phyloP scores from a whole-genome alignment of 2,113 vertebrate species.

The Dasypus novemcinctus region DNA sequence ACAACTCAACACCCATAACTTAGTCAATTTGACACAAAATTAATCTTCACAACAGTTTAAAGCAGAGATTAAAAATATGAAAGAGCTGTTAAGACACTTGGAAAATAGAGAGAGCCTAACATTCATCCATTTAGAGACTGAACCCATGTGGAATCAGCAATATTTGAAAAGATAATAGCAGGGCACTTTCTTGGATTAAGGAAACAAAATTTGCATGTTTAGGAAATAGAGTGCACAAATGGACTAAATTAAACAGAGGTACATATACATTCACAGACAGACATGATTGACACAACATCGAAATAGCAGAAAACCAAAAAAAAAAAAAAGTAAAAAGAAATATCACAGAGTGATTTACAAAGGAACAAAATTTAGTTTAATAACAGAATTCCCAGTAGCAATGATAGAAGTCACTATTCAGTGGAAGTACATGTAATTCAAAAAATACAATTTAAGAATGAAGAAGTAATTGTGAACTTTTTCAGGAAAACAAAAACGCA shows the following conservation, averaged over 20 bases:
- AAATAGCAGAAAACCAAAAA: background rate
- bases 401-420: background rate
- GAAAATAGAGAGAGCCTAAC: background rate
- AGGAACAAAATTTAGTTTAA: background rate
- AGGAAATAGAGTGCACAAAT: background rate
- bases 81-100: background rate
- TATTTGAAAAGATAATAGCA: background rate
- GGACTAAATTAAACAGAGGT: background rate
- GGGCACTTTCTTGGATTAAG: background rate
- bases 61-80: background rate
- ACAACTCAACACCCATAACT: too few species aligned
- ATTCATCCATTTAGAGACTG: background rate
- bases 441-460: background rate
- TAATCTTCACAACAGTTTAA: too few species aligned
- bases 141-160: background rate
- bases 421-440: background rate
- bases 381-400: background rate
- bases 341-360: background rate
- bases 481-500: background rate
- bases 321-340: background rate
- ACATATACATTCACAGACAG: background rate
- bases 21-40: too few species aligned
- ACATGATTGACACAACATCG: background rate
- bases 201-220: slow-evolving; percentile 13
- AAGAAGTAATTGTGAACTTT: background rate